Conservation (phyloP, 2,888 invertebrate genomes). For the Kuschelorhynchus macadamiae region DNA sequence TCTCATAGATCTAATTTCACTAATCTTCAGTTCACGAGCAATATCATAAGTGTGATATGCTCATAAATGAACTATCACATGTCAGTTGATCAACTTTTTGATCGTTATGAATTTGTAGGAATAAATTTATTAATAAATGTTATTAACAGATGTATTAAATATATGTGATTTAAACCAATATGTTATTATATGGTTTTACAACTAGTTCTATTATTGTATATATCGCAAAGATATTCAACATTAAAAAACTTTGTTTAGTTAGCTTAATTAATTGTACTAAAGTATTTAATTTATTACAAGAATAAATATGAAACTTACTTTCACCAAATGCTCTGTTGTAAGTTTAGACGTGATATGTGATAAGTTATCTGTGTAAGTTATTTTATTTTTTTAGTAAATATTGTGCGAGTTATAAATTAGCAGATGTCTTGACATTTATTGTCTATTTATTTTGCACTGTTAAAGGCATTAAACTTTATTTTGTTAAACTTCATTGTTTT, state of each 20-base stretch:
- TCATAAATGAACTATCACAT: too few relatives aligned
- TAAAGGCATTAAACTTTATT: not conserved
- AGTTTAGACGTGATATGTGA: not conserved
- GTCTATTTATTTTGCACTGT: not conserved
- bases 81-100: too few relatives aligned
- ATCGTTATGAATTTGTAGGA: too few relatives aligned
- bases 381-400: not conserved
- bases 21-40: not conserved
- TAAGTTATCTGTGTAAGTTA: slow-evolving; percentile 1
- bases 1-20: too few relatives aligned
- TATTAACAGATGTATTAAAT: too few relatives aligned
- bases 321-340: not conserved
- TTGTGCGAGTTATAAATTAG: not conserved
- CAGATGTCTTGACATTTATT: not conserved
- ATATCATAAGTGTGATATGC: not conserved
- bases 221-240: not conserved
- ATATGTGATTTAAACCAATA: too few relatives aligned
- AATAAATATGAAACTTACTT: not conserved
- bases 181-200: too few relatives aligned
- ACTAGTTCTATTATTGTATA: not conserved
- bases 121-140: too few relatives aligned
- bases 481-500: not conserved
- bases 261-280: not conserved
- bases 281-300: not conserved
- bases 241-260: not conserved